These are phyloP conservation scores for Diarsia brunnea DNA, from an alignment of 2,888 invertebrate genomes.

Conservation along the genomic window DNA sequence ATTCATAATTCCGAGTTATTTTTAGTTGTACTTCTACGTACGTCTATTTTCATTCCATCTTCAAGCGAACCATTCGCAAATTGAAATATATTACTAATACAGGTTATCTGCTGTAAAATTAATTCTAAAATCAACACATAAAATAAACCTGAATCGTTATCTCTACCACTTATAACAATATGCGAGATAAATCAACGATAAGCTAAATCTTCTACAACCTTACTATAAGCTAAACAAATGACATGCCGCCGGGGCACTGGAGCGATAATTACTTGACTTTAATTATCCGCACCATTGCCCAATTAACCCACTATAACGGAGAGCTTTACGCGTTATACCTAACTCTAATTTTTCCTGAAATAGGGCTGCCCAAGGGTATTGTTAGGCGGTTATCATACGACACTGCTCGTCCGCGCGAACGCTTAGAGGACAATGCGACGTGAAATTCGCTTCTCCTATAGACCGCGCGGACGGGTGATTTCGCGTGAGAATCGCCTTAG, in stretches of 20 bases:
- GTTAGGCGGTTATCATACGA: neutral
- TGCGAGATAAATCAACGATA: slow-evolving; percentile 12
- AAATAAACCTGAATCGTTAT: slow-evolving; percentile 1
- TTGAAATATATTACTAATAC: neutral
- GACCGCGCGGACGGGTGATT: neutral
- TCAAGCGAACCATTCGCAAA: slow-evolving; percentile 6
- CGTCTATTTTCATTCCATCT: slow-evolving; percentile 11
- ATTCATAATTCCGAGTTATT: slow-evolving; percentile 49
- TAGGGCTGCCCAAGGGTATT: slow-evolving; percentile 29
- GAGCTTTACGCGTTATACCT: slow-evolving; percentile 17
- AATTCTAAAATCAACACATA: slow-evolving; percentile 3
- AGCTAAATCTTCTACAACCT: slow-evolving; percentile 21
- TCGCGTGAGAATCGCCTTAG: neutral
- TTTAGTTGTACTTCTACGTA: slow-evolving; percentile 16
- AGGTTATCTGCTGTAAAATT: neutral
- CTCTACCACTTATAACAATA: neutral
- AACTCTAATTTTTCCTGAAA: slow-evolving; percentile 20
- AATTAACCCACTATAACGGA: slow-evolving; percentile 54
- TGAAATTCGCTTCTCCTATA: neutral
- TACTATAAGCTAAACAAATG: slow-evolving; percentile 26
- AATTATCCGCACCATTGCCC: slow-evolving; percentile 60
- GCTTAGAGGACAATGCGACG: neutral
- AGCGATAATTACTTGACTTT: slow-evolving; percentile 45
- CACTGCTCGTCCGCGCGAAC: neutral
- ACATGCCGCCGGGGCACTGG: slow-evolving; percentile 15